Evolutionary conservation across 2,888 invertebrate genomes (phyloP).

Genomic region (Diplazon laetatorius): DNA sequence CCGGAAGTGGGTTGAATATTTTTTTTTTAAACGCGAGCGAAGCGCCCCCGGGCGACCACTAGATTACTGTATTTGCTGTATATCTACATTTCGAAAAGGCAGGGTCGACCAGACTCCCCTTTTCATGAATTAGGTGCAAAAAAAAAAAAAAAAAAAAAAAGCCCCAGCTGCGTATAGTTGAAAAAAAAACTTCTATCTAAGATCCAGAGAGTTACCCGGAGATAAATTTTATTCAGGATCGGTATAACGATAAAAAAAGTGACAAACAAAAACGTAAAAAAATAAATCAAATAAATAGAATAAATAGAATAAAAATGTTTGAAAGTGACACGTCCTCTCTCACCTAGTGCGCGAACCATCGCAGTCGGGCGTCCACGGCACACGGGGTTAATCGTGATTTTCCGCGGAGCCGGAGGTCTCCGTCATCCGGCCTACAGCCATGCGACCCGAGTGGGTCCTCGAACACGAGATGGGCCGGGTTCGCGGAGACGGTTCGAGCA

Average conservation of each 20-base stretch:
- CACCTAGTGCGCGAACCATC: slow-evolving; percentile 56
- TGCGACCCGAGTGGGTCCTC: slow-evolving; percentile 36
- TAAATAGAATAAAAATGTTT: too few species aligned
- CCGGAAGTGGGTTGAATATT: too few species aligned
- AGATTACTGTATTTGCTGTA: not conserved
- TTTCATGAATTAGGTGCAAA: not conserved
- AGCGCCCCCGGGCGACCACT: too few species aligned
- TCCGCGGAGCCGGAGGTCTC: slow-evolving; percentile 25
- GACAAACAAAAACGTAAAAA: too few species aligned
- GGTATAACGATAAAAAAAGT: too few species aligned
- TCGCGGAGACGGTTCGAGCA: slow-evolving; percentile 11
- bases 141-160: slow-evolving; percentile 3
- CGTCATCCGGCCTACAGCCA: slow-evolving; percentile 22
- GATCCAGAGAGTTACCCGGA: too few species aligned
- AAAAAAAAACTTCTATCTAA: too few species aligned
- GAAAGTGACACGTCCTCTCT: not conserved
- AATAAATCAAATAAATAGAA: too few species aligned
- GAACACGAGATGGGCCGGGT: slow-evolving; percentile 26
- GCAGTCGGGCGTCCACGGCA: slow-evolving; percentile 46
- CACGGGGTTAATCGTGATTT: slow-evolving; percentile 64
- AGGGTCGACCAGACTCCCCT: not conserved
- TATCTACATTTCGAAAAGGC: too few species aligned
- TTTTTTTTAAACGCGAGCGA: too few species aligned
- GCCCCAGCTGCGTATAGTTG: too few species aligned
- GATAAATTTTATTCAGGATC: too few species aligned